Evolutionary conservation across 1,140 invertebrate genomes (phyloP), one percentile per base, ranked within the genome.

Genomic region (Brachionus manjavacas): DNA sequence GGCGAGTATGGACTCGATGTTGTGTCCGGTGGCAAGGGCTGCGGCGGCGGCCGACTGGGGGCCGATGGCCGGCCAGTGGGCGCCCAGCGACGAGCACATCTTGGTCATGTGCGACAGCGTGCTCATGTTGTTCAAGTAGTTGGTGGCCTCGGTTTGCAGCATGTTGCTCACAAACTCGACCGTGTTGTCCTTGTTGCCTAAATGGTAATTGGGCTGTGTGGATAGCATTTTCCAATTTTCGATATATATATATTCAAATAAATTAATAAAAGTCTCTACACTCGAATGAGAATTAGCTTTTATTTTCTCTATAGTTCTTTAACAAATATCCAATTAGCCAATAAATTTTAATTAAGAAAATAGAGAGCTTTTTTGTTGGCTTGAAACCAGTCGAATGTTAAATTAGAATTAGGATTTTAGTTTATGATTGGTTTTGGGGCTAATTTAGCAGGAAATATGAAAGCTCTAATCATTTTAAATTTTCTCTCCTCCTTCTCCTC

Each of bases 1-100:
- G n/a, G n/a, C 52, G 7, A 81, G 25, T 28, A 81, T 81, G n/a
- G 79, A 81, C 14, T 81, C 79, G 23, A 81, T 81, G 41, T 81
- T 81, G 41, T 81, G 79, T 14, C 79, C 79, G 6, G 64, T 43
- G 20, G 23, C n/a, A n/a, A n/a, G n/a, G n/a, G n/a, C n/a, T n/a
- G n/a, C n/a, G n/a, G n/a, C n/a, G n/a, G n/a, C n/a, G n/a, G n/a
- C n/a, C n/a, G n/a, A n/a, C 79, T 55, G 6, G 64, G 25, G 20
- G 23, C 79, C 79, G 6, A 41, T 43, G 20, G 23, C 72, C 2
- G 79, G 28, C 79, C 79, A 81, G 25, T 81, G 49, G 23, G 79
- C 79, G 16, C 49, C 49, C 64, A 81, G 39, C 31, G 79, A 81
- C n/a, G 79, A 81, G 52, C 72, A 76, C 72, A 76, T 76, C 25